Base-by-base conservation (phyloP, 2,797 vertebrate genomes). In the Sylvia borin region DNA sequence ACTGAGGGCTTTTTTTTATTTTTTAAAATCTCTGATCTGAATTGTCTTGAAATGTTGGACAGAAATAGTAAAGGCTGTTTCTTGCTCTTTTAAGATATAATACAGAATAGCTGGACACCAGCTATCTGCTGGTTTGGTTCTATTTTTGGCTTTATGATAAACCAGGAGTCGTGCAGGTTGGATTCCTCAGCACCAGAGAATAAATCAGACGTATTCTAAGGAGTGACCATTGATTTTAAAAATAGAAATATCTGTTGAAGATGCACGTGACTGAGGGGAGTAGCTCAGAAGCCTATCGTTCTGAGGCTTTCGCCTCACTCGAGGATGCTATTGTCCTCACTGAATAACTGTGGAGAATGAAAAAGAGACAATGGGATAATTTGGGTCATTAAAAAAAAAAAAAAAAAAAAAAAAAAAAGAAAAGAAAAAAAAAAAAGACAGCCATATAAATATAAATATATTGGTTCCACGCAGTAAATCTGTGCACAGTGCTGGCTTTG, bases 1-100 rank as follows among this genome's bases (percentile, higher is more conserved):
- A 95, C 96, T 93, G 93, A 80, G 96, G 93, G 88, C 95, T 94
- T 97, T 97, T 97, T 96, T 95, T 93, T 93, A 95, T 94, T 97
- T 83, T 90, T 47, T 55, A 13, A 38, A 91, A 93, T 79, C 86
- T 84, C 29, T 54, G 82, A 78, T 80, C 34, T 55, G 75, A 95
- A 57, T 95, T 90, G 88, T 73, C 72, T 94, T 95, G 75, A 61
- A 88, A 94, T 84, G 65, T 88, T 71, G 67, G 57, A 94, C 84
- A 91, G 75, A 64, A 92, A 78, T 93, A 91, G 60, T 40, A 82
- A 93, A 72, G 68, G 86, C 83, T 89, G 45, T 81, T 61, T 90
- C 90, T 93, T 72, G 36, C 57, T 95, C 77, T 88, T 72, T 90
- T 91, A 92, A 94, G 66, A 66, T 72, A 76, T 29, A 91, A 29